Percentiles rank a stretch among this genome's conserved stretches.
phyloP scores from a whole-genome alignment of 2,113 vertebrate genomes.

The Glaucomys volans region DNA sequence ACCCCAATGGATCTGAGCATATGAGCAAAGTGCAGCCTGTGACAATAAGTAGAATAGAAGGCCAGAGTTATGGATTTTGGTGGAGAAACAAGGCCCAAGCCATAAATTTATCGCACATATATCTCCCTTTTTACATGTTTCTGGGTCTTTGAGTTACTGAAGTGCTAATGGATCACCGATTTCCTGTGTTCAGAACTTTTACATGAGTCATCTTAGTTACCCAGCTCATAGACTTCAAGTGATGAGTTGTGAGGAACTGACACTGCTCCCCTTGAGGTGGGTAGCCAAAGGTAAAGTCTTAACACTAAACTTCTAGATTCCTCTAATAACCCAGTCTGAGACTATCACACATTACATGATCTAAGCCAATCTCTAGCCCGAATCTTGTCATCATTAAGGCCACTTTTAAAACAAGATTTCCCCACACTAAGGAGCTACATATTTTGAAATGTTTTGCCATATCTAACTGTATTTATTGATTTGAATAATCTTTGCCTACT shows the following conservation, averaged over 20 bases:
- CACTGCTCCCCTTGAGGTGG: neutral
- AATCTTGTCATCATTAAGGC: neutral
- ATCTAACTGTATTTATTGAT: neutral
- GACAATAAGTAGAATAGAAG: constrained; percentile 56
- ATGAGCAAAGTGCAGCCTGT: constrained; percentile 37
- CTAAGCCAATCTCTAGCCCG: neutral
- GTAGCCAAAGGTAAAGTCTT: neutral
- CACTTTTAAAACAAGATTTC: neutral
- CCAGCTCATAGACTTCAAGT: neutral
- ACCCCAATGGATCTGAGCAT: neutral
- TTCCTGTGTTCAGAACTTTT: neutral
- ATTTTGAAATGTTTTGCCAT: constrained; percentile 28
- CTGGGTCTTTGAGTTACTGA: neutral
- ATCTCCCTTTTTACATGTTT: neutral
- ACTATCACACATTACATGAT: neutral
- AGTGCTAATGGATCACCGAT: neutral
- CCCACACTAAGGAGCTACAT: neutral
- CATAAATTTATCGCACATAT: neutral
- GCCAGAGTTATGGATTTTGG: neutral
- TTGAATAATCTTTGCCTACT: constrained; percentile 16
- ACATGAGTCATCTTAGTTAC: constrained; percentile 15
- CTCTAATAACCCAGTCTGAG: neutral
- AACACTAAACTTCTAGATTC: neutral
- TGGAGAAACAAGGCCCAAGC: neutral
- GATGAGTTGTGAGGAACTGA: neutral